Evolutionary conservation across 2,797 vertebrate genomes (phyloP), one percentile per base, ranked within the genome.

Genomic region (Anguilla marmorata): DNA sequence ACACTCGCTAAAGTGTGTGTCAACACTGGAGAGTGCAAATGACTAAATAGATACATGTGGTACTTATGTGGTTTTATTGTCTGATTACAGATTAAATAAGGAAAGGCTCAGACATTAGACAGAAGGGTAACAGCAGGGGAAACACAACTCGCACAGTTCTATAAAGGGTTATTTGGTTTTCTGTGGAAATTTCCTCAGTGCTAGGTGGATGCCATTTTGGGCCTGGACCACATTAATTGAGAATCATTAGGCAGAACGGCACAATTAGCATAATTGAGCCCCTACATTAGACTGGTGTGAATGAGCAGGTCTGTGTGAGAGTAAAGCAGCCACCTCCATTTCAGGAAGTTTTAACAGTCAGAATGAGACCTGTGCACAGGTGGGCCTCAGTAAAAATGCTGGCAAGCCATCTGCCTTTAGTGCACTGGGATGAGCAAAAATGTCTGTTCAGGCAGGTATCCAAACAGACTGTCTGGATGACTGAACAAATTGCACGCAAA

Each of bases 61-160:
- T 37, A 54, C 85, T 63, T 37, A 60, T 63, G 52, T 5, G 74
- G 85, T 45, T 82, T 72, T 50, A 82, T 37, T 60, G 76, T 41
- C 66, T 50, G 88, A 72, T 60, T 88, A 58, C 66, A 54, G n/a
- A 85, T 88, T 48, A 88, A 85, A 85, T 84, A 85, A 50, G 27
- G 50, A 50, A 74, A 54, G 66, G 82, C 63, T 74, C 60, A 88
- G 82, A 48, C 66, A 56, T 85, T 52, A 56, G 60, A 37, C 24
- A 4, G 41, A 45, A 45, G 8, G 41, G n/a, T 82, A 84, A 24
- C 41, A 85, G 48, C 50, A 60, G 60, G 80, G 45, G 82, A 82
- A 48, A 24, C 21, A n/a, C 21, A 82, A 24, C 45, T 82, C 79
- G n/a, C 45, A 11, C 79, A 82, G 41, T 48, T 48, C 19, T 50